Base-by-base conservation (phyloP, 1,140 invertebrate genomes). In the Brachionus calyciflorus region DNA sequence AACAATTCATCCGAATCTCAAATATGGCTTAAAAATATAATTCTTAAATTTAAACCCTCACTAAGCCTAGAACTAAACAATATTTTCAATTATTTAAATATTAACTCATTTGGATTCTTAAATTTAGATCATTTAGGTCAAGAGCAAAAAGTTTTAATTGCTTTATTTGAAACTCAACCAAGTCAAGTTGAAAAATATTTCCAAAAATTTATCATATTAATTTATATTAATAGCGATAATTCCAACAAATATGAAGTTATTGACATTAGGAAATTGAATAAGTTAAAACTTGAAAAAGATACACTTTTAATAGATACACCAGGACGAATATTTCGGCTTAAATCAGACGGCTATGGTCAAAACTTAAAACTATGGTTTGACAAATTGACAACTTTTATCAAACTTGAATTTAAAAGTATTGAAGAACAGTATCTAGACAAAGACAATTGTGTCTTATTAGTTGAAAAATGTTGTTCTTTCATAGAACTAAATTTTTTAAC, bases 301-400 rank as follows among this genome's bases (percentile, higher is more conserved):
- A 44, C 24, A 1, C n/a, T 65, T 10, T 12, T 24, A 24, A 24
- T 65, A 5, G 60, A 65, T 3, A 44, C 33, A 14, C 6, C 9
- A 4, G 60, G 60, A n/a, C 49, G 51, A 26, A 51, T 3, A 6
- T 28, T 51, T 19, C 49, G 17, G 26, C 46, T 73, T 17, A 73
- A 73, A 51, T 73, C 69, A 26, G 51, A 73, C 19, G 69, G 69
- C 12, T 51, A 17, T 41, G 46, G 51, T 1, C 33, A 51, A 24
- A 73, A 73, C 41, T 51, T 73, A 26, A 73, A 51, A 49, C 17
- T 37, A 33, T 73, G 69, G 69, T 30, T 37, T 24, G 51, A 49
- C 17, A 49, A 30, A 30, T 37, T 73, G 9, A 9, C n/a, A 26
- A 73, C 12, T 24, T 73, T 73, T 41, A 19, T 12, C n/a, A 30